Conservation (phyloP, 2,113 vertebrate genomes). For the Thomomys bottae region DNA sequence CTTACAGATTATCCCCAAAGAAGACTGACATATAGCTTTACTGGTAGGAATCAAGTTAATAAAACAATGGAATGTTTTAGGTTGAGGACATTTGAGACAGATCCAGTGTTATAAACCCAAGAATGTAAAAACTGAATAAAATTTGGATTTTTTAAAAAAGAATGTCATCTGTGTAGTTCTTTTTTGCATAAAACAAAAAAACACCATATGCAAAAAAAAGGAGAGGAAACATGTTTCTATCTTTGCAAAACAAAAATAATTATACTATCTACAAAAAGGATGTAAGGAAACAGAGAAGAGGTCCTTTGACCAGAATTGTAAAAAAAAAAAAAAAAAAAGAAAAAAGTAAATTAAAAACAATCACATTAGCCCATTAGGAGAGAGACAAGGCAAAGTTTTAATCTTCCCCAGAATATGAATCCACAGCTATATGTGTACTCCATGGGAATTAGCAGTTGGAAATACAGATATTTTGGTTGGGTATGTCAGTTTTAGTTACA, state of each 20-base stretch:
- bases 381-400: conserved; percentile 11
- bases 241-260: conserved; percentile 84
- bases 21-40: conserved; percentile 85
- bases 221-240: conserved; percentile 69
- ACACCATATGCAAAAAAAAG: conserved; percentile 86
- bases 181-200: conserved; percentile 83
- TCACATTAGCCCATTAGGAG: neutral
- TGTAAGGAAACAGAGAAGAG: conserved; percentile 59
- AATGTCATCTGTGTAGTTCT: conserved; percentile 84
- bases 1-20: conserved; percentile 87
- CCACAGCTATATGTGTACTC: neutral
- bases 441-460: conserved; percentile 62
- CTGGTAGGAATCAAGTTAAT: conserved; percentile 85
- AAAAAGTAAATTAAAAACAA: too few species aligned
- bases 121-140: conserved; percentile 87
- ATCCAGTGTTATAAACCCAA: conserved; percentile 86
- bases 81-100: conserved; percentile 86
- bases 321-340: too few species aligned
- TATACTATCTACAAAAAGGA: conserved; percentile 72
- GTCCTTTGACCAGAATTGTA: neutral
- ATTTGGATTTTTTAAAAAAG: conserved; percentile 79
- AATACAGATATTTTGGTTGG: conserved; percentile 62
- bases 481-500: conserved; percentile 72
- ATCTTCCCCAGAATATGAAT: neutral
- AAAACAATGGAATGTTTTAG: conserved; percentile 87